Percentiles rank a stretch among this genome's conserved stretches.
Evolutionary conservation across 2,797 vertebrate species (phyloP).

Genomic region (Eulemur albifrons): DNA sequence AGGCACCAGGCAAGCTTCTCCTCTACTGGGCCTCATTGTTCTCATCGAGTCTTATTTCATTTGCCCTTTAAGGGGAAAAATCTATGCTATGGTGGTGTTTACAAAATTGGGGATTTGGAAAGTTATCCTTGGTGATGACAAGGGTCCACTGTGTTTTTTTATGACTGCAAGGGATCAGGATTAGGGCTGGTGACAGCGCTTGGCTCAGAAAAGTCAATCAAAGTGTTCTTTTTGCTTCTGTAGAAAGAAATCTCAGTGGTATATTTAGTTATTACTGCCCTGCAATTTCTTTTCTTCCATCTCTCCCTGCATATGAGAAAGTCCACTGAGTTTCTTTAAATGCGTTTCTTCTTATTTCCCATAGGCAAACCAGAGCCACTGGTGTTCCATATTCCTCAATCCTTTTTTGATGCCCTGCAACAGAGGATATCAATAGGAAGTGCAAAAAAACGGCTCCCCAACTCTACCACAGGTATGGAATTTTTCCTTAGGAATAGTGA

Average conservation of each 20-base stretch:
- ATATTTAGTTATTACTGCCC: background rate
- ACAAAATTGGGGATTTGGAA: background rate
- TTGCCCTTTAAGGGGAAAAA: background rate
- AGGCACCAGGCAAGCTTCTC: background rate
- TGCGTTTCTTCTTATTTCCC: background rate
- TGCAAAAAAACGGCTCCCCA: conserved; percentile 92
- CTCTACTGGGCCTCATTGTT: background rate
- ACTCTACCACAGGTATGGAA: conserved; percentile 89
- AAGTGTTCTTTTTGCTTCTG: background rate
- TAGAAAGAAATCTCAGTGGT: background rate
- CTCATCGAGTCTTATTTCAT: background rate
- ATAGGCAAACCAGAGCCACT: conserved; percentile 92
- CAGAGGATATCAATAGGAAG: conserved; percentile 93
- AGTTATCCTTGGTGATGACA: background rate
- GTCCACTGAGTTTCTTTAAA: background rate
- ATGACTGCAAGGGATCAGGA: background rate
- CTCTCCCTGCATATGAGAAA: background rate
- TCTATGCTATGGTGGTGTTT: background rate
- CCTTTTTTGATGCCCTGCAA: conserved; percentile 94
- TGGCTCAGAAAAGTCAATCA: background rate
- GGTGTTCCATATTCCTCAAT: conserved; percentile 93
- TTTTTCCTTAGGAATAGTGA: background rate
- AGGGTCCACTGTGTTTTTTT: background rate
- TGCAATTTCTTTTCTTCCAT: background rate
- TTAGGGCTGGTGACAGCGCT: background rate